Evolutionary conservation across 2,113 vertebrate species (phyloP).

Genomic region (Thryonomys swinderianus): DNA sequence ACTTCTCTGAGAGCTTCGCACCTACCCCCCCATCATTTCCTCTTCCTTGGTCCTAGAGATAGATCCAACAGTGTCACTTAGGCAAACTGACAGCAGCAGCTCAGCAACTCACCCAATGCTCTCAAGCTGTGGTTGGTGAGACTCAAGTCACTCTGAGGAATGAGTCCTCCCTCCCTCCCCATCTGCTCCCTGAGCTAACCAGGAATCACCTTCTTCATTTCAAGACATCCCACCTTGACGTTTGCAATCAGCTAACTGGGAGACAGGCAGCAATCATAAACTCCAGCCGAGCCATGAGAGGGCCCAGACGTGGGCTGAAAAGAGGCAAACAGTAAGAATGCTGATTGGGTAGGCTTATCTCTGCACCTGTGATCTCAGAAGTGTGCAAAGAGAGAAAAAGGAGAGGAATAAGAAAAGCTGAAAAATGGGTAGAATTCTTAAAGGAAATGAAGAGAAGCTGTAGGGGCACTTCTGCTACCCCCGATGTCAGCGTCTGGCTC

Average conservation of each 20-base stretch:
- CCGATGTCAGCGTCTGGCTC: accelerated
- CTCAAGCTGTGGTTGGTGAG: slow-evolving; percentile 29
- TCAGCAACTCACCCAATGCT: background rate
- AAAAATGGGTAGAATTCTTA: background rate
- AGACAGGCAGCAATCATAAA: background rate
- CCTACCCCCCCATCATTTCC: background rate
- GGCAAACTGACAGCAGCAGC: background rate
- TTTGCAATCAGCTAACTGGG: background rate
- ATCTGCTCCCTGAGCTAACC: background rate
- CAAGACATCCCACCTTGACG: background rate
- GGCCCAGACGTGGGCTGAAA: background rate
- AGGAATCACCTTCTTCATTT: background rate
- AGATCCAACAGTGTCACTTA: slow-evolving; percentile 1
- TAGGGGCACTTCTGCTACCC: background rate
- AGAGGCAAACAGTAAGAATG: background rate
- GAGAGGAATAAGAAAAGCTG: background rate
- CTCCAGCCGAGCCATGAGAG: background rate
- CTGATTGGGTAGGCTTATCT: background rate
- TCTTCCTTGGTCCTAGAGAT: background rate
- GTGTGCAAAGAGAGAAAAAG: background rate
- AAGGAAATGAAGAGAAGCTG: background rate
- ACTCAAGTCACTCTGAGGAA: background rate
- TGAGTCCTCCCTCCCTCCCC: background rate
- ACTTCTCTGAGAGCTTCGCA: background rate
- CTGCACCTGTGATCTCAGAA: background rate